Conservation (phyloP, 2,888 invertebrate species). For the Apamea epomidion region DNA sequence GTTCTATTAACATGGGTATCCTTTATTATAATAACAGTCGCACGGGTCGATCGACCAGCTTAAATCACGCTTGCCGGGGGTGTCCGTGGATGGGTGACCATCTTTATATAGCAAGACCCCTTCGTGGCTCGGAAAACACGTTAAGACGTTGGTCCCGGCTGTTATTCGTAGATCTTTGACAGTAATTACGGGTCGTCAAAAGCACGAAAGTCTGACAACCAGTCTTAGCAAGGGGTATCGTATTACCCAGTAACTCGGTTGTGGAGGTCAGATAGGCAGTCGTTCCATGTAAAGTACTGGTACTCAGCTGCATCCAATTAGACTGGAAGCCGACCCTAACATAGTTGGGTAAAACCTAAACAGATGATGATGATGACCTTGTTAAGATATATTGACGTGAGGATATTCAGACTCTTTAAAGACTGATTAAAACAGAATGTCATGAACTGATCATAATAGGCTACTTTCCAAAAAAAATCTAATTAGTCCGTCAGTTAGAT, state of each 20-base stretch:
- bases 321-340: background rate
- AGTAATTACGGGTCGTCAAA: background rate
- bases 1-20: background rate
- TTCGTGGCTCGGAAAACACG: background rate
- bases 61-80: background rate
- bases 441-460: background rate
- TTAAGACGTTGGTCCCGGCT: background rate
- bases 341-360: background rate
- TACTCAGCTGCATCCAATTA: no score
- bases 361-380: background rate
- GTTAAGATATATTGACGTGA: background rate
- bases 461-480: no score
- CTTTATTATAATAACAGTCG: background rate
- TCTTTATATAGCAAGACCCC: background rate
- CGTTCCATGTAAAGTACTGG: no score
- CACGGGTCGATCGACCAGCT: background rate
- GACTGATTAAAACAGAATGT: background rate
- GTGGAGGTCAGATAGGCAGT: background rate
- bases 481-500: no score
- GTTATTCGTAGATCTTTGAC: background rate
- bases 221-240: background rate
- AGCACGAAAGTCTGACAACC: background rate
- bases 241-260: background rate
- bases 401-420: background rate
- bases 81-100: background rate